Evolutionary conservation across 2,113 vertebrate genomes (phyloP).

Genomic region (Cepphus grylle): DNA sequence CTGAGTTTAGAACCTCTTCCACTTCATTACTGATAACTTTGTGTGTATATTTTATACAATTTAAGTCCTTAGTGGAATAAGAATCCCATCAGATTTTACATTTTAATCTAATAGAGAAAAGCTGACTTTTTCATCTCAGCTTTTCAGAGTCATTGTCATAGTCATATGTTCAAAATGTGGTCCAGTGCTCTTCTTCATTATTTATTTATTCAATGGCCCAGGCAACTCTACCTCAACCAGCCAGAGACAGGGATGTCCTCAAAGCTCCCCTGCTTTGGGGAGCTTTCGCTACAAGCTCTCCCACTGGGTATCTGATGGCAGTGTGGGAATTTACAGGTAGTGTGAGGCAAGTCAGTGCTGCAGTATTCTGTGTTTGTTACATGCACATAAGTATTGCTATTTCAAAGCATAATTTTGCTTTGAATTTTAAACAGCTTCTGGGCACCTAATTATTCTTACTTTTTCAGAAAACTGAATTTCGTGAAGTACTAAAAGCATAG

Average conservation of each 20-base stretch:
- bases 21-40: background rate
- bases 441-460: background rate
- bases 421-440: background rate
- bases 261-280: too few species aligned
- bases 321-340: background rate
- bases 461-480: background rate
- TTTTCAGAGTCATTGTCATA: background rate
- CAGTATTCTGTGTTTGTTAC: too few species aligned
- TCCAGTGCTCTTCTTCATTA: background rate
- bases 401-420: background rate
- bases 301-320: background rate
- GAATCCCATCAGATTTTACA: background rate
- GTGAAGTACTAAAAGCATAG: background rate
- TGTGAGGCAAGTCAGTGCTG: background rate
- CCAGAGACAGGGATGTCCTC: background rate
- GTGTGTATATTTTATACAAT: background rate
- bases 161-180: background rate
- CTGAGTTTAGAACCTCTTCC: background rate
- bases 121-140: background rate
- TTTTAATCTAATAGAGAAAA: background rate
- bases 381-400: background rate
- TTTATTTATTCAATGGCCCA: background rate
- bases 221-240: too few species aligned
- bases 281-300: background rate
- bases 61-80: background rate